Evolutionary conservation across 1,140 invertebrate genomes (phyloP), one percentile per base, ranked within the genome.

Genomic region (Calosoma granatense): DNA sequence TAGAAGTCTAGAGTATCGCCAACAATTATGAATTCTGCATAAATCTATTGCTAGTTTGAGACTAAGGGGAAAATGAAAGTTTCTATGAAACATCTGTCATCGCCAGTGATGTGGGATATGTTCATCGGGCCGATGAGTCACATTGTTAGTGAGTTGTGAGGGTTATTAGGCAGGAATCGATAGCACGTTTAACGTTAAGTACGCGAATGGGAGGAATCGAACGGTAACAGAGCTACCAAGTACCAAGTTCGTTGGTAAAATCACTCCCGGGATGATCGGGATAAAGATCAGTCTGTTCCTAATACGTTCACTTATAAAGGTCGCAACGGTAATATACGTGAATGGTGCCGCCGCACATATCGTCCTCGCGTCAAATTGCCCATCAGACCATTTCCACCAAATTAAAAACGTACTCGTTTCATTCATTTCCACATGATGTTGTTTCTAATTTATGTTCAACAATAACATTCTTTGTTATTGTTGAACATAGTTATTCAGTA

Each of bases 151-250:
- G 41, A 12, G 26, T 36, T 36, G n/a, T n/a, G 26, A 9, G 17
- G 17, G 15, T 47, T 47, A 47, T 47, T 47, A 47, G 41, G 41
- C 3, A 47, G 3, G 41, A 47, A 47, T 47, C 41, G 41, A 47
- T 47, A 12, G 41, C 51, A 53, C 51, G 20, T 22, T 22, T 22
- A 22, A 22, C 17, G 21, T 53, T 20, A 53, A 53, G 51, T 53
- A 15, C 51, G 51, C 51, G 51, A 53, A 53, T 53, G 51, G 20
- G 20, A 19, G 21, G 21, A 53, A 53, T 53, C 20, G 51, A 20
- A 53, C 21, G 19, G 4, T 11, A 21, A 53, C 51, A 21, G 17
- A 53, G 51, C 11, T 9, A 17, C 6, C 6, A 20, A 22, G 17
- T 20, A 19, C 12, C 19, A 4, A 19, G 43, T 17, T 6, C 43